Percentiles rank a stretch among this genome's conserved stretches.
Conservation (phyloP, 1,140 invertebrate species). For the Trissolcus basalis region DNA sequence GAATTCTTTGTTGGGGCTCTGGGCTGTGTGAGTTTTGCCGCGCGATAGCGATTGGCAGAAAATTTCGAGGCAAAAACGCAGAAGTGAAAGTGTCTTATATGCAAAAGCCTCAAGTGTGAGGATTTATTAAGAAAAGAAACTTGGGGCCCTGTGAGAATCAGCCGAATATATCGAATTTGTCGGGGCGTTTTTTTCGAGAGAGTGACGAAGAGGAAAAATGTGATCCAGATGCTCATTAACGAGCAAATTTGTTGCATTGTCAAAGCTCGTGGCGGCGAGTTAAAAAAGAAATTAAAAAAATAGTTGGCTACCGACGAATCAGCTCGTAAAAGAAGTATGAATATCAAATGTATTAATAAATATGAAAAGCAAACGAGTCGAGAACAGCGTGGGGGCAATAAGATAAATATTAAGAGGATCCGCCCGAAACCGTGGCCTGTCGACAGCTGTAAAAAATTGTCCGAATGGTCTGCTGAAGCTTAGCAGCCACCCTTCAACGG, state of each 20-base stretch:
- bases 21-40: conserved; percentile 27
- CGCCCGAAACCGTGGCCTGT: conserved; percentile 13
- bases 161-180: too few species aligned
- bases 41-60: conserved; percentile 51
- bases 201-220: too few species aligned
- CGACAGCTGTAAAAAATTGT: conserved; percentile 44
- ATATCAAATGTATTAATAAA: conserved; percentile 54
- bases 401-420: conserved; percentile 41
- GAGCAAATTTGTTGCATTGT: background rate
- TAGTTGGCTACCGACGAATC: conserved; percentile 17
- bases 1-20: conserved; percentile 36
- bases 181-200: too few species aligned
- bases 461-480: conserved; percentile 49
- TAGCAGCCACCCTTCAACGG: conserved; percentile 46
- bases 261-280: background rate
- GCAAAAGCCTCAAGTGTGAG: conserved; percentile 35
- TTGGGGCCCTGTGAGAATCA: conserved; percentile 8
- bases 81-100: conserved; percentile 44
- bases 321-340: conserved; percentile 26
- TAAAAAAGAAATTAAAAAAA: conserved; percentile 14
- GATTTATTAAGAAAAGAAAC: conserved; percentile 34
- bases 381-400: conserved; percentile 24
- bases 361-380: conserved; percentile 45
- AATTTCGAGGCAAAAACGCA: conserved; percentile 47
- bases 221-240: background rate